phyloP scores from a whole-genome alignment of 2,888 invertebrate genomes.

The Lasioglossum figueresi region DNA sequence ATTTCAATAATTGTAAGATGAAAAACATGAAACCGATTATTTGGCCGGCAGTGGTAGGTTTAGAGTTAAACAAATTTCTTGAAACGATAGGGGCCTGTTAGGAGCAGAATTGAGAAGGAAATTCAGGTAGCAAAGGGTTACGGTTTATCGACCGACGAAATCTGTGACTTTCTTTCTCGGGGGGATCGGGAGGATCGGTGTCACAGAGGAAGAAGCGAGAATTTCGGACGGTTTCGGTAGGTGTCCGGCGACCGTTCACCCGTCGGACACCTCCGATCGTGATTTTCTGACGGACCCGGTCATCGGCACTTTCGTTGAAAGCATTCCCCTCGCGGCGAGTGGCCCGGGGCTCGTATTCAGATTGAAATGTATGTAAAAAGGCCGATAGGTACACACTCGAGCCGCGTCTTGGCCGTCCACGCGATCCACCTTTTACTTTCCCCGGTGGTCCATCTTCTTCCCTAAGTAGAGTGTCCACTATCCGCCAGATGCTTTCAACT shows the following conservation, averaged over 20 bases:
- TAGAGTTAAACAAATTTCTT: too few relatives aligned
- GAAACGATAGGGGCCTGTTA: background rate
- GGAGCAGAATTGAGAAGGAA: background rate
- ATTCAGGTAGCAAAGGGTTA: background rate
- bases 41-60: too few relatives aligned
- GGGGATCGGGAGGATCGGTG: background rate
- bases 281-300: slow-evolving; percentile 55
- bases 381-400: slow-evolving; percentile 64
- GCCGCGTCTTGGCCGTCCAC: slow-evolving; percentile 34
- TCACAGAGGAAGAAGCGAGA: background rate
- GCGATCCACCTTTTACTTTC: slow-evolving; percentile 55
- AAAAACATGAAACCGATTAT: too few relatives aligned
- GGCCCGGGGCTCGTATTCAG: slow-evolving; percentile 48
- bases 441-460: slow-evolving; percentile 45
- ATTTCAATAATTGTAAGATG: too few relatives aligned
- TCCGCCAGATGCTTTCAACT: slow-evolving; percentile 70
- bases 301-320: slow-evolving; percentile 52
- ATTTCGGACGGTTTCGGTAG: background rate
- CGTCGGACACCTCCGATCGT: slow-evolving; percentile 25
- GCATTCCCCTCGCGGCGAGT: slow-evolving; percentile 38
- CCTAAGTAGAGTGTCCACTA: slow-evolving; percentile 76
- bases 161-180: background rate
- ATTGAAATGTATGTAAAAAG: slow-evolving; percentile 65
- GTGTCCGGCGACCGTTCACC: background rate
- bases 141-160: background rate